Base-by-base conservation (phyloP, 2,797 vertebrate genomes). In the Enteromius unitaeniatus region DNA sequence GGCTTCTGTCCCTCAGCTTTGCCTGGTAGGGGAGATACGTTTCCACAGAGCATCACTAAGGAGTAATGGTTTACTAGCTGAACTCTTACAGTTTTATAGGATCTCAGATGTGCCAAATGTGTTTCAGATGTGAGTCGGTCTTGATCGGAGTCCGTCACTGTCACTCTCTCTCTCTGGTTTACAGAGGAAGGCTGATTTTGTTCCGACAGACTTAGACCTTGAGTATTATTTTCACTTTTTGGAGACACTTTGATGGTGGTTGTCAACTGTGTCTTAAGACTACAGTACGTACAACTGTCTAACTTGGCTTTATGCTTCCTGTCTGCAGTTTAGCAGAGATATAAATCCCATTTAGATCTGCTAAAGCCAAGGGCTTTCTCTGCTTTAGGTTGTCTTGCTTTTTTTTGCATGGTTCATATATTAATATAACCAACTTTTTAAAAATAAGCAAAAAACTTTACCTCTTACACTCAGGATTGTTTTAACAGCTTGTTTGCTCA, bases 11-110 rank as follows among this genome's bases (percentile, higher is more conserved):
- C 86, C 84, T 87, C 85, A 88, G 73, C 62, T 72, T 78, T 62
- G 74, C 78, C 53, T 83, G 62, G 75, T 85, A 82, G 72, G 75
- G 78, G 84, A 89, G 89, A 89, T 86, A 87, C 62, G 2, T 74
- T 89, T 90, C 86, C 87, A 80, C 79, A 55, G 81, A 86, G 82
- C 77, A 85, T 78, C 72, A 45, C 47, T 58, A 81, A 81, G 84
- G 82, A 87, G 86, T 85, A 53, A 88, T 83, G 83, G 70, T 82
- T 81, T 76, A 82, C 87, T 89, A 86, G 89, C 86, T 89, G 87
- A 86, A 83, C 88, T 88, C 86, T 83, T 83, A 82, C 84, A 87
- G 87, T 88, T 91, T 91, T 89, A 91, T 87, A 86, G 88, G 64
- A 76, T 86, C 86, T 89, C 81, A 86, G 85, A 87, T 86, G 87